Conservation (phyloP, 2,888 invertebrate species). For the Lysandra bellargus region DNA sequence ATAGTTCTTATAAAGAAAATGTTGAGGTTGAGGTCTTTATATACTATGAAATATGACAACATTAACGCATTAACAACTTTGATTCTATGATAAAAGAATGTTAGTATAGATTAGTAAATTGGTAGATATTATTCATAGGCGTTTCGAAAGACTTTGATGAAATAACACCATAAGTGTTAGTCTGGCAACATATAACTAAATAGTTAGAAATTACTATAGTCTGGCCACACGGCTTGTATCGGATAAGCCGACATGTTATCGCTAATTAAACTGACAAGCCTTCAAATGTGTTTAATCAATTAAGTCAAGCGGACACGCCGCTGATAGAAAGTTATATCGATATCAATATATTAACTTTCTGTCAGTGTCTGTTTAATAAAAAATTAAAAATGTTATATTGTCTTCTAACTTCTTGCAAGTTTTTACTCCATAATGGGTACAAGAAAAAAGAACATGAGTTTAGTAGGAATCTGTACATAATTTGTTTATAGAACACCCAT, state of each 20-base stretch:
- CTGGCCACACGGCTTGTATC: constrained; percentile 28
- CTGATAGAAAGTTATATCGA: constrained; percentile 2
- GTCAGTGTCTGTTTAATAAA: background rate
- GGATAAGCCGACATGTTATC: constrained; percentile 12
- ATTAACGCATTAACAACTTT: too few species aligned
- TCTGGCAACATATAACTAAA: background rate
- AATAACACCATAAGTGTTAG: background rate
- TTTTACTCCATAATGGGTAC: background rate
- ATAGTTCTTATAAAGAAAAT: too few species aligned
- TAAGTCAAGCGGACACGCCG: background rate
- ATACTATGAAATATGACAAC: too few species aligned
- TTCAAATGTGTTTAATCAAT: constrained; percentile 36
- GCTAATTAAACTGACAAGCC: constrained; percentile 40
- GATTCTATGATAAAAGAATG: too few species aligned
- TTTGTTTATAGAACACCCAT: too few species aligned
- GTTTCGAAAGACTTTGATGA: background rate
- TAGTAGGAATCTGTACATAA: too few species aligned
- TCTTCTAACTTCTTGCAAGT: background rate
- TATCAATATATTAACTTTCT: background rate
- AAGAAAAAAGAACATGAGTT: too few species aligned
- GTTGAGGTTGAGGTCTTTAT: too few species aligned
- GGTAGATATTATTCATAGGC: too few species aligned
- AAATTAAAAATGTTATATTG: background rate
- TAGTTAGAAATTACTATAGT: background rate
- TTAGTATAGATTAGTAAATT: too few species aligned